Conservation (phyloP, 2,797 vertebrate species). For the Poeciliopsis gracilis region DNA sequence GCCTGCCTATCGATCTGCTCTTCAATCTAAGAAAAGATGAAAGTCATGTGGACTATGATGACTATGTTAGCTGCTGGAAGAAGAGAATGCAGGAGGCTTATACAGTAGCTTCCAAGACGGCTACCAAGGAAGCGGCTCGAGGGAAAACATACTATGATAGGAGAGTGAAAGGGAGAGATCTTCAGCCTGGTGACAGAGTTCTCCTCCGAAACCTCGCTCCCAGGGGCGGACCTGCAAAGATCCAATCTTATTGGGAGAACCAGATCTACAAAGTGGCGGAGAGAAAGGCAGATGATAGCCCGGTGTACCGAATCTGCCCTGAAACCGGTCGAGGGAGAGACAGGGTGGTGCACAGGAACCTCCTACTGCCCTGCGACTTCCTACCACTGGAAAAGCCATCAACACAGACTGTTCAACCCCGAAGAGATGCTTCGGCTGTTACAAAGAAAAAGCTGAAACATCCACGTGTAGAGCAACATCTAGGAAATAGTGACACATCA, state of each 20-base stretch:
- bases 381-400: background rate
- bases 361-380: background rate
- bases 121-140: background rate
- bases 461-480: background rate
- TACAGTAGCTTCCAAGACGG: background rate
- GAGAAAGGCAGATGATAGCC: background rate
- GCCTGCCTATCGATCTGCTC: slow-evolving; percentile 19
- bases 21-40: background rate
- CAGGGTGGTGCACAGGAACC: background rate
- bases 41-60: background rate
- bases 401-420: too few relatives aligned
- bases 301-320: slow-evolving; percentile 11
- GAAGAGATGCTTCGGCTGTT: too few relatives aligned
- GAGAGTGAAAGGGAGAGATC: too few relatives aligned
- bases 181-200: background rate
- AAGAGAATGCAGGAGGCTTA: slow-evolving; percentile 33
- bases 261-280: slow-evolving; percentile 10
- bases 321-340: background rate
- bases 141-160: too few relatives aligned
- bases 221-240: slow-evolving; percentile 6
- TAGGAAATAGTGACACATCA: background rate
- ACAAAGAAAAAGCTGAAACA: background rate
- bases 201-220: slow-evolving; percentile 11
- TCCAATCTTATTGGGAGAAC: slow-evolving; percentile 8
- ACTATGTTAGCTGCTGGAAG: slow-evolving; percentile 24